Percentiles rank a stretch among this genome's conserved stretches.
Evolutionary conservation across 2,113 vertebrate genomes (phyloP).

Genomic region (Poecilia latipinna): DNA sequence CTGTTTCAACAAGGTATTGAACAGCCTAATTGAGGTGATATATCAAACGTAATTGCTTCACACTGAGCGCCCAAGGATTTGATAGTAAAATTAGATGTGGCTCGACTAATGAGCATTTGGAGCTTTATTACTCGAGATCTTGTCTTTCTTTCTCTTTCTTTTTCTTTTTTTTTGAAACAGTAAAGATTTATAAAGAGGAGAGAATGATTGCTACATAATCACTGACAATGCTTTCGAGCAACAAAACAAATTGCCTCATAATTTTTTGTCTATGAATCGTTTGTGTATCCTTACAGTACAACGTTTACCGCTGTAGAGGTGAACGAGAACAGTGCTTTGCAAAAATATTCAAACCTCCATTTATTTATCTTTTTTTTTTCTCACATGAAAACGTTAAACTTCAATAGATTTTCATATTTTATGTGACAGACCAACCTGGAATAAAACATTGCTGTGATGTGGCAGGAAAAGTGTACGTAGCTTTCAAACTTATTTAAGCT

Average conservation of each 20-base stretch:
- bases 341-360: background rate
- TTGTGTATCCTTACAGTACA: background rate
- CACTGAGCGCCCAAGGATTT: slow-evolving; percentile 54
- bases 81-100: slow-evolving; percentile 58
- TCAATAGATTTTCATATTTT: background rate
- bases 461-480: background rate
- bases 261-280: background rate
- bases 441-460: background rate
- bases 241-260: background rate
- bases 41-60: slow-evolving; percentile 65
- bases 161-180: slow-evolving; percentile 12
- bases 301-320: background rate
- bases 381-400: background rate
- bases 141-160: background rate
- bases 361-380: background rate
- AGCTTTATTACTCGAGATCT: slow-evolving; percentile 34
- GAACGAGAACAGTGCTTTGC: background rate
- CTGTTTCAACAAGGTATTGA: slow-evolving; percentile 70
- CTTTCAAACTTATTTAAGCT: background rate
- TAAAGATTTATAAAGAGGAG: slow-evolving; percentile 14
- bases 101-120: slow-evolving; percentile 56
- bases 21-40: slow-evolving; percentile 65
- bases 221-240: background rate
- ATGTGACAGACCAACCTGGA: background rate
- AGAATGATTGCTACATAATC: slow-evolving; percentile 17